A percentile compares a stretch with the other conserved stretches of the same genome.
Evolutionary conservation across 2,113 vertebrate genomes (phyloP).

Genomic region (Mugil cephalus): DNA sequence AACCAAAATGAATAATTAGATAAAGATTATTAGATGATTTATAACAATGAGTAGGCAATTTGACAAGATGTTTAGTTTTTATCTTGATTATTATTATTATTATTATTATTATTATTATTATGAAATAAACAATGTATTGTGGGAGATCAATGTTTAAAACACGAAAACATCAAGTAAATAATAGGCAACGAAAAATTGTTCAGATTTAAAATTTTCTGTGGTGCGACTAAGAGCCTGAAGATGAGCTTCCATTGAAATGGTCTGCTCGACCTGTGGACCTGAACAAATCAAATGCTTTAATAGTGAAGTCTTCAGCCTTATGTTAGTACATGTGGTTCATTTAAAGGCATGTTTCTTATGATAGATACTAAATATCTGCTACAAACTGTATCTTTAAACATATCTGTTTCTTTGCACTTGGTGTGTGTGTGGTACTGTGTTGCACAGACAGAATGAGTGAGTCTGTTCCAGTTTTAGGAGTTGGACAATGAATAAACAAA

Average conservation of each 20-base stretch:
- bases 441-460: background rate
- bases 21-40: background rate
- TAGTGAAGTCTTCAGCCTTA: background rate
- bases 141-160: background rate
- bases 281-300: conserved; percentile 35
- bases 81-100: too few species aligned
- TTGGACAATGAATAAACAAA: background rate
- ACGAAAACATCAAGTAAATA: background rate
- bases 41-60: conserved; percentile 18
- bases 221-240: conserved; percentile 5
- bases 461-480: too few species aligned
- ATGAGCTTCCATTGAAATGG: conserved; percentile 25
- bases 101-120: too few species aligned
- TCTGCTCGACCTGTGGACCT: conserved; percentile 13
- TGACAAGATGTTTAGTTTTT: background rate
- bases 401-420: conserved; percentile 45
- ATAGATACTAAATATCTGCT: conserved; percentile 10
- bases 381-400: conserved; percentile 32
- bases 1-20: conserved; percentile 2
- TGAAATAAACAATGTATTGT: background rate
- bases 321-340: background rate
- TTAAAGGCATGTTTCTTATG: conserved; percentile 41
- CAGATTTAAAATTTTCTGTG: conserved; percentile 6
- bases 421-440: conserved; percentile 29
- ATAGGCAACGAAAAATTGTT: background rate